Conservation (phyloP, 2,797 vertebrate species). For the Mastacembelus armatus region DNA sequence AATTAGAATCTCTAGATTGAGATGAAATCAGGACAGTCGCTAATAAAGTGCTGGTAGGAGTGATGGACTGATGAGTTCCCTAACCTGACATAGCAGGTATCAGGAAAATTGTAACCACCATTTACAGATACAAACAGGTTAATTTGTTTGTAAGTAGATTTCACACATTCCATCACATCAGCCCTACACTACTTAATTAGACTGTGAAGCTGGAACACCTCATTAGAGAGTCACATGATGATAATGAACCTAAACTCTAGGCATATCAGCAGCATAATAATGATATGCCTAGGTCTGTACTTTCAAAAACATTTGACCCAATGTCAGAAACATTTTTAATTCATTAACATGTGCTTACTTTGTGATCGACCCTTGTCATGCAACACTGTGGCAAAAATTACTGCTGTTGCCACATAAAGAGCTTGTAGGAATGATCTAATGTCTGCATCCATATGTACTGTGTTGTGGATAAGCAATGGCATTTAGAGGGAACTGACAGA, state of each 20-base stretch:
- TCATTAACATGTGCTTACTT: no score
- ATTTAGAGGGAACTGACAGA: no score
- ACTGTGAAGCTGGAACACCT: not conserved
- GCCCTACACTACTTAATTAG: constrained; percentile 2
- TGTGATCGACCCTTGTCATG: no score
- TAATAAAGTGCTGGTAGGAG: not conserved
- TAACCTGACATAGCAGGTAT: not conserved
- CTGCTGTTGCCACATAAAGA: no score
- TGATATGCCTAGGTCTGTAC: no score
- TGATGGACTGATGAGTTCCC: not conserved
- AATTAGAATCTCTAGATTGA: no score
- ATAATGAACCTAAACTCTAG: not conserved
- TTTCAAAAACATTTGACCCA: no score
- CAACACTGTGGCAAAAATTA: no score
- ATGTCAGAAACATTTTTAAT: no score
- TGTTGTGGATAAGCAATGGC: no score
- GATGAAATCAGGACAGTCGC: not conserved
- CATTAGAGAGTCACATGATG: not conserved
- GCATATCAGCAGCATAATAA: not conserved
- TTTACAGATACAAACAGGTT: constrained; percentile 1
- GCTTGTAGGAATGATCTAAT: no score
- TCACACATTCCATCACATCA: not conserved
- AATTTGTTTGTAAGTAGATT: constrained; percentile 1
- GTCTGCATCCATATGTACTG: no score
- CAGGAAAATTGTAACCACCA: not conserved